phyloP scores from a whole-genome alignment of 2,113 vertebrate genomes.

The Bungarus multicinctus region DNA sequence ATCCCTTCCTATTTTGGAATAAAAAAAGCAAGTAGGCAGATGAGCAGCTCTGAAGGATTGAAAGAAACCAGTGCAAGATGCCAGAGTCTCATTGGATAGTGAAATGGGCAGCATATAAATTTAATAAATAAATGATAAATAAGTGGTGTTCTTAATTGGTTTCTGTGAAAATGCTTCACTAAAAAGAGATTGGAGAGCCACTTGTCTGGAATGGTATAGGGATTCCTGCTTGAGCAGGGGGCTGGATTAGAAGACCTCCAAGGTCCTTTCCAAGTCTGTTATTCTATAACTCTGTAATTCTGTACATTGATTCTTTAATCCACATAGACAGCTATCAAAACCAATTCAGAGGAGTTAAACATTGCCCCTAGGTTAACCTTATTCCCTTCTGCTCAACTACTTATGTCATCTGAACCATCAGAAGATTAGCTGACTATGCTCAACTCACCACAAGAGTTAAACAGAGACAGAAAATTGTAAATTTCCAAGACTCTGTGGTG shows the following conservation, averaged over 20 bases:
- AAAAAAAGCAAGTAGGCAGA: constrained; percentile 4
- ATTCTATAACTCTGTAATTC: not conserved
- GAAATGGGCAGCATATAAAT: too few species aligned
- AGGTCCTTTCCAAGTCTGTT: not conserved
- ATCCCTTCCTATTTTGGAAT: constrained; percentile 42
- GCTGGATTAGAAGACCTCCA: too few species aligned
- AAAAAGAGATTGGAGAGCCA: too few species aligned
- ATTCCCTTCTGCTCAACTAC: not conserved
- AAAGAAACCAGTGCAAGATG: not conserved
- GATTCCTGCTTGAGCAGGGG: too few species aligned
- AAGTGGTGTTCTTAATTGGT: not conserved
- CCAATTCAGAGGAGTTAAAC: not conserved
- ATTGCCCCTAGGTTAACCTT: not conserved
- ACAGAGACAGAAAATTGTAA: not conserved
- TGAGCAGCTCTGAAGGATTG: constrained; percentile 36
- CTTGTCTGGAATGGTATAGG: not conserved
- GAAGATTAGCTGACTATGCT: not conserved
- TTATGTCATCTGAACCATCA: not conserved
- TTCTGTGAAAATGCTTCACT: not conserved
- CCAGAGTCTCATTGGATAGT: too few species aligned
- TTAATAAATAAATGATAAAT: too few species aligned
- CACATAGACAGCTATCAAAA: not conserved
- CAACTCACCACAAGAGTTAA: not conserved
- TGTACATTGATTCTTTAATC: not conserved
- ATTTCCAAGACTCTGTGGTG: not conserved